Evolutionary conservation across 1,140 invertebrate genomes (phyloP), one percentile per base, ranked within the genome.

Genomic region (Drosophila aff.): DNA sequence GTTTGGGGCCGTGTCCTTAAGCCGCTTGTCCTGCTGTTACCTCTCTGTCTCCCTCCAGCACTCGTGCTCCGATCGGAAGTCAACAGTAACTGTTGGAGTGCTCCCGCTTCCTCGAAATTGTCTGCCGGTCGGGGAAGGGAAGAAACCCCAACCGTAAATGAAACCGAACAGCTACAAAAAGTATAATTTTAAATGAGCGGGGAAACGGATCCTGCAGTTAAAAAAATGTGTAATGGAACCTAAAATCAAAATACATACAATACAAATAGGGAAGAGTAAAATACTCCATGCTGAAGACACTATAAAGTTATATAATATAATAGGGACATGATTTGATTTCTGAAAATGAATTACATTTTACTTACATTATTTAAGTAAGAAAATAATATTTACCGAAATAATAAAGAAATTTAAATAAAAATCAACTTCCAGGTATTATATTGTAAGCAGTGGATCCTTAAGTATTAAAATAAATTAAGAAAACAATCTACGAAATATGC

Each of bases 41-140:
- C 36, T 40, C 50, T 68, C 62, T 47, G 52, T 46, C 74, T 72
- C 61, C 58, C 68, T 79, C 50, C 66, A 61, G 49, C 82, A 76
- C 85, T 90, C 85, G 85, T 90, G 85, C 86, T 79, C 63, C 58
- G 66, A 90, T 90, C 85, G 85, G 85, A 90, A 90, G 85, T 90
- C 86, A 85, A 65, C 79, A 89, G 75, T 82, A 89, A 90, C 81
- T 79, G 85, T 81, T 81, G 82, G 67, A 71, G 79, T 73, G 66
- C 73, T 52, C 52, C 73, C 81, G 84, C 85, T 90, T 89, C 84
- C 84, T 87, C 71, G 64, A 87, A 76, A 72, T 73, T 79, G 66
- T 68, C 47, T 47, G 55, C 15, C 53, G 36, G n/a, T 16, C 65
- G 58, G 49, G 58, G 44, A 49, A 64, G 52, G 23, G 44, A 49